Percentiles rank a stretch among this genome's conserved stretches.
Conservation (phyloP, 2,113 vertebrate species). For the Anthoscopus minutus region DNA sequence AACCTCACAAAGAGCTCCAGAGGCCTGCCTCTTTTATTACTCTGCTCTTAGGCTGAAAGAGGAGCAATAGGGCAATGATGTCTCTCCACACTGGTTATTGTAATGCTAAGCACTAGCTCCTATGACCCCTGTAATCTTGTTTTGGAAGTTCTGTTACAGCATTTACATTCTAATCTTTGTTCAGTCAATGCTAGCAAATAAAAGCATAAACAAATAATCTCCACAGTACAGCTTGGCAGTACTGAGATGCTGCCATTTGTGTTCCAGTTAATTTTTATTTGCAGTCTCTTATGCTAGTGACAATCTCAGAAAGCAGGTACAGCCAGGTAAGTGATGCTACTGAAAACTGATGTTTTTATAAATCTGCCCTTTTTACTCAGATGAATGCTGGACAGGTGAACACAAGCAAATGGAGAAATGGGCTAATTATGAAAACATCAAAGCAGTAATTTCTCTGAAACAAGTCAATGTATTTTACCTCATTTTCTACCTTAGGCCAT, state of each 20-base stretch:
- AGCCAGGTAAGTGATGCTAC: neutral
- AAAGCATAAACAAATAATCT: constrained; percentile 24
- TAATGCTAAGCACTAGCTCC: neutral
- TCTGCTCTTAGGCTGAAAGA: neutral
- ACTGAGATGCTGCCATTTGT: neutral
- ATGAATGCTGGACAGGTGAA: neutral
- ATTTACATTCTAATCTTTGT: constrained; percentile 4
- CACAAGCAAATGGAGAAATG: neutral
- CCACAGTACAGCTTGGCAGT: neutral
- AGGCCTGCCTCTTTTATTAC: neutral
- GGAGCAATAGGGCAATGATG: neutral
- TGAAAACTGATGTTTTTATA: neutral
- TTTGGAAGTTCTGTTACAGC: constrained; percentile 5
- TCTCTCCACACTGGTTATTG: neutral
- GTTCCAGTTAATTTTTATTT: neutral
- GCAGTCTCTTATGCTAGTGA: neutral
- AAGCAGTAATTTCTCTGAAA: neutral
- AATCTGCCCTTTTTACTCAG: neutral
- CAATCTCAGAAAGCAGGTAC: neutral
- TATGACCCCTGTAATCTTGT: neutral
- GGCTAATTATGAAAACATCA: neutral
- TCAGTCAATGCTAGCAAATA: constrained; percentile 17
- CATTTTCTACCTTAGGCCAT: neutral
- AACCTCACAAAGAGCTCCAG: neutral
- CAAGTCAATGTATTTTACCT: neutral